Evolutionary conservation across 2,797 vertebrate species (phyloP), one percentile per base, ranked within the genome.

Genomic region (Sebastolobus altivelis): DNA sequence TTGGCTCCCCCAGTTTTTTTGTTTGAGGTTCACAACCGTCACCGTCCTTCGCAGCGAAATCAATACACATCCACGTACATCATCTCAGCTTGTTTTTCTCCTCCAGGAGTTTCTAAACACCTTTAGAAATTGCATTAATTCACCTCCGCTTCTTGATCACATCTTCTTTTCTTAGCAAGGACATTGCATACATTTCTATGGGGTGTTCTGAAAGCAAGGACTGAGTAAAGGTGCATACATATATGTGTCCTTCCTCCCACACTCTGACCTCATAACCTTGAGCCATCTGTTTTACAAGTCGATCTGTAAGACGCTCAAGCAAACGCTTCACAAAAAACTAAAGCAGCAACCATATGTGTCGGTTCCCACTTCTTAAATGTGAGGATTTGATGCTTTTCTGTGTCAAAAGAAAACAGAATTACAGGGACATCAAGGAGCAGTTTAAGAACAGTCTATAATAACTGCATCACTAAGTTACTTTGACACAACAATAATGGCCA

Each of bases 231-330:
- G n/a, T 68, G 25, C 16, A 38, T 49, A n/a, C 54, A 46, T 31
- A n/a, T 16, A 52, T 65, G 49, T 60, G 11, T 68, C 29, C 27
- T 55, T 71, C 43, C 58, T 84, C 74, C 35, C 62, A 73, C 65
- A 70, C 29, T 46, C 52, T 63, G 27, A 73, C 43, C 59, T 70
- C 14, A 2, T 37, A 59, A 63, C 71, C 63, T 18, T 54, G 65
- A 20, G 20, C 31, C 20, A 38, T 49, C 59, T 67, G n/a, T 67
- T 84, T 81, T 56, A 65, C 22, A 60, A 4, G 33, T 43, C 52
- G 12, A 11, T 22, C 10, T n/a, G 13, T 1, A 10, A 60, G 22
- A 29, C n/a, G 49, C 60, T 55, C 8, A 13, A 31, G 37, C 38
- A 65, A 40, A 11, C 6, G 11, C 56, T 59, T 35, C 43, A 20